Percentiles rank a stretch among this genome's conserved stretches.
Evolutionary conservation across 2,113 vertebrate genomes (phyloP).

Genomic region (Antennarius striatus): DNA sequence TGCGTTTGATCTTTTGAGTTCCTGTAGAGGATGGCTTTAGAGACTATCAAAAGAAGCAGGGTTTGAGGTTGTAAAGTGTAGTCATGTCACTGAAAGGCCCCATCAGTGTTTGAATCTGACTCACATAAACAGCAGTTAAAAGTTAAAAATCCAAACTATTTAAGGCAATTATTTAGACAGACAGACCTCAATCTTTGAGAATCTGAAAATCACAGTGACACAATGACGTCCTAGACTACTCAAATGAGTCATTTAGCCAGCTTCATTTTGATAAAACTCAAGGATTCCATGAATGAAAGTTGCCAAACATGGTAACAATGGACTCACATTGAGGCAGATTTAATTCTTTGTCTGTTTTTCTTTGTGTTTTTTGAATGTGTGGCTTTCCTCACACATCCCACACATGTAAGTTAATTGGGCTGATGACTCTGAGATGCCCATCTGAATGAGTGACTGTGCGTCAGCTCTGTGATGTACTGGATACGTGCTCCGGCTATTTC

Average conservation of each 20-base stretch:
- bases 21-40: slow-evolving; percentile 54
- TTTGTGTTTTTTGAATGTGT: slow-evolving; percentile 13
- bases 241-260: slow-evolving; percentile 64
- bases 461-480: slow-evolving; percentile 10
- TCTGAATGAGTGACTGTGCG: slow-evolving; percentile 51
- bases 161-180: slow-evolving; percentile 51
- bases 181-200: slow-evolving; percentile 17
- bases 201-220: slow-evolving; percentile 33
- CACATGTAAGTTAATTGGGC: slow-evolving; percentile 42
- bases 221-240: slow-evolving; percentile 35
- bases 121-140: slow-evolving; percentile 31
- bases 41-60: slow-evolving; percentile 56
- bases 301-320: slow-evolving; percentile 46
- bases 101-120: slow-evolving; percentile 2
- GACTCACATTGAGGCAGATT: slow-evolving; percentile 38
- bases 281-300: slow-evolving; percentile 62
- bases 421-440: slow-evolving; percentile 40
- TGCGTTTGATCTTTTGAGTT: slow-evolving; percentile 71
- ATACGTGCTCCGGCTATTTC: slow-evolving; percentile 18
- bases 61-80: slow-evolving; percentile 43
- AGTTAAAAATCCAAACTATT: slow-evolving; percentile 52
- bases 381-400: slow-evolving; percentile 38
- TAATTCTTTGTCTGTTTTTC: slow-evolving; percentile 8
- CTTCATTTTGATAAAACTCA: slow-evolving; percentile 49
- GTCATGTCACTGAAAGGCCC: slow-evolving; percentile 38